phyloP scores from a whole-genome alignment of 53 echinoderm and acorn worm species.

The Temnopleurus reevesii region DNA sequence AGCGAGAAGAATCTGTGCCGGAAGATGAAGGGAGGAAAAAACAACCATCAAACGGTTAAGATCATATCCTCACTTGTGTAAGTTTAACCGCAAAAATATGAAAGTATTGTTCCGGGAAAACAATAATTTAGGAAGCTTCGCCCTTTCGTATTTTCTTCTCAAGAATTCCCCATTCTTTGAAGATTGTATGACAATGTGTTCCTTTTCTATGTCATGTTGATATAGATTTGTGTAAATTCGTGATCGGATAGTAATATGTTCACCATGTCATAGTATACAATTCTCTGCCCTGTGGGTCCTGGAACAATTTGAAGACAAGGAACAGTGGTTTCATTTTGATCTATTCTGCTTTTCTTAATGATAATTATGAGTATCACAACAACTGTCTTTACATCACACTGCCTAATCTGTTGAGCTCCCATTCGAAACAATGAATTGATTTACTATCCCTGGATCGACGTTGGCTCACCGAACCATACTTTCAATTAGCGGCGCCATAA shows the following conservation, averaged over 20 bases:
- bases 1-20: constrained; percentile 26
- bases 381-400: not conserved
- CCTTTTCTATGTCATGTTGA: no score
- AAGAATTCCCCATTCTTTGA: not conserved
- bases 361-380: no score
- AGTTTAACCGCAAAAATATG: constrained; percentile 20
- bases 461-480: not conserved
- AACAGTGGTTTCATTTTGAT: not conserved
- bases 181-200: not conserved
- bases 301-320: not conserved
- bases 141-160: not conserved
- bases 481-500: constrained; percentile 20
- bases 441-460: not conserved
- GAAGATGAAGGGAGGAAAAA: constrained; percentile 21
- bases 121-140: not conserved
- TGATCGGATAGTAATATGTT: no score
- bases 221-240: no score
- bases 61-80: constrained; percentile 24
- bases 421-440: not conserved
- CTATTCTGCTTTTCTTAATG: no score
- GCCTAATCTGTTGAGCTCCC: not conserved
- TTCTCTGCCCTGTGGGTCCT: no score
- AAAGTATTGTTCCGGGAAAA: constrained; percentile 45
- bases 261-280: no score
- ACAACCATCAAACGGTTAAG: constrained; percentile 19